Conservation (phyloP, 2,797 vertebrate genomes). For the Choloepus didactylus region DNA sequence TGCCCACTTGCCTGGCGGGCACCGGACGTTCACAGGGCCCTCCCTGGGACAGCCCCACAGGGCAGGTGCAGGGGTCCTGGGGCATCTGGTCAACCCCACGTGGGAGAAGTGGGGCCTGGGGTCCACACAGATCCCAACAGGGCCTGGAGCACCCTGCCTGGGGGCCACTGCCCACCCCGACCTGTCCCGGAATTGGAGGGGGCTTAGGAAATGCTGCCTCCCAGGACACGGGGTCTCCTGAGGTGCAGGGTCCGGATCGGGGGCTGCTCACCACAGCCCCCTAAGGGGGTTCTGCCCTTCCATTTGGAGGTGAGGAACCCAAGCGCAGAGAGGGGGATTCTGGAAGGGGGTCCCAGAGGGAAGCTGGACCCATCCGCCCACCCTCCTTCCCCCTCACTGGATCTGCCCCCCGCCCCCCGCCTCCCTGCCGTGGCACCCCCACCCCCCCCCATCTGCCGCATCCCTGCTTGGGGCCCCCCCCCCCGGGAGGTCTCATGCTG, state of each 20-base stretch:
- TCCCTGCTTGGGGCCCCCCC: neutral
- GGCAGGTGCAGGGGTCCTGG: neutral
- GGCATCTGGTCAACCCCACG: fast-evolving
- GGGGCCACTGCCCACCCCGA: fast-evolving
- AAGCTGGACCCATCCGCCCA: fast-evolving
- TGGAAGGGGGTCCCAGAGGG: neutral
- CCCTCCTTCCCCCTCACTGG: fast-evolving
- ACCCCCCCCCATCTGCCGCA: fast-evolving
- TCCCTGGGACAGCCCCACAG: too few relatives aligned
- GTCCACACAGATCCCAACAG: fast-evolving
- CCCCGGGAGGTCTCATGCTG: too few relatives aligned
- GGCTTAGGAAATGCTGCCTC: neutral
- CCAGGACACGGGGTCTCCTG: fast-evolving
- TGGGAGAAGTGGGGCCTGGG: fast-evolving
- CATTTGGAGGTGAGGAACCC: neutral
- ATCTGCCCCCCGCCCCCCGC: fast-evolving
- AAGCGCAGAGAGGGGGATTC: neutral
- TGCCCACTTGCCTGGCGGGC: fast-evolving
- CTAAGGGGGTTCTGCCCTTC: neutral
- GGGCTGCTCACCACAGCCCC: neutral
- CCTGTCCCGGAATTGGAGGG: neutral
- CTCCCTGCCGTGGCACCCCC: fast-evolving
- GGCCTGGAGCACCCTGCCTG: neutral
- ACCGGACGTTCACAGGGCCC: neutral
- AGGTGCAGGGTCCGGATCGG: neutral